Evolutionary conservation across 2,113 vertebrate genomes (phyloP), one percentile per base, ranked within the genome.

Genomic region (Psilopsiagon aymara): DNA sequence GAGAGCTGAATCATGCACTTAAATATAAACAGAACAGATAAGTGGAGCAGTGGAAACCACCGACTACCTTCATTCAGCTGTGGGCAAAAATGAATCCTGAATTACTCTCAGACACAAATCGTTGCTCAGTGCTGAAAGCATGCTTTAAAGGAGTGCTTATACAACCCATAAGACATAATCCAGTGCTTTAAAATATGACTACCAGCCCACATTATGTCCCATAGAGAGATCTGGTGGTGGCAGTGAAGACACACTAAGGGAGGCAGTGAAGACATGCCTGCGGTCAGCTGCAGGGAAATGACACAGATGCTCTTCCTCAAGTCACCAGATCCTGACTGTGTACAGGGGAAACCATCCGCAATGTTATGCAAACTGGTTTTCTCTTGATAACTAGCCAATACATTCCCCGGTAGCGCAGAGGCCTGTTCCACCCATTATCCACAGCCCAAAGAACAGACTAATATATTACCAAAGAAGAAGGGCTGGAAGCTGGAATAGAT

Each of bases 271-370:
- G 88, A 84, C 67, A 92, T 66, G 80, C 76, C 84, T 94, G 92
- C 49, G 94, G 91, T 91, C 86, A 90, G 86, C 92, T 86, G 80
- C 68, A 79, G 83, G 91, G 91, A 96, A 89, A 87, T 84, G 78
- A 93, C 66, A 92, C 94, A 94, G 73, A 94, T 94, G 88, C 80
- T 96, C 88, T 84, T 92, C 80, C 88, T 71, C 55, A 88, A 46
- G 41, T 33, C 86, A 88, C 86, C 81, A 89, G 57, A 39, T 74
- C 73, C 90, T 62, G 82, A 25, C 59, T 70, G 44, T 2, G 17
- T 25, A 18, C 60, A 73, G 44, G 64, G 74, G 69, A 92, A 94
- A 57, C 71, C 28, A 95, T 78, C 77, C 91, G 88, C 92, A 93
- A 71, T 73, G 86, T 87, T 10, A 66, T 71, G 88, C 77, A 84